phyloP scores from a whole-genome alignment of 2,888 invertebrate genomes.

The Trichacis sp. region DNA sequence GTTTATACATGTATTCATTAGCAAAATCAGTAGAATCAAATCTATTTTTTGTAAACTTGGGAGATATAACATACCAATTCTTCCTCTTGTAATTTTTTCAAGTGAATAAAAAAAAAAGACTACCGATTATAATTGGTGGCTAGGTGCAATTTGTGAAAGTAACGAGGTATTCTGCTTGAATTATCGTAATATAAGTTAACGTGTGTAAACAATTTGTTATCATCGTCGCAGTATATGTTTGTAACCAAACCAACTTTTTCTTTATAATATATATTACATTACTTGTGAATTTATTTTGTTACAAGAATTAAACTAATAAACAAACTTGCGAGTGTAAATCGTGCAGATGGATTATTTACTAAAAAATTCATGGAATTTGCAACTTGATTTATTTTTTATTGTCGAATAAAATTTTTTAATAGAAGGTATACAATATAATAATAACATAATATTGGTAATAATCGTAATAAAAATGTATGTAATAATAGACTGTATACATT shows the following conservation, averaged over 20 bases:
- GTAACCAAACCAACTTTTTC: background rate
- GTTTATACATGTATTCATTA: too few species aligned
- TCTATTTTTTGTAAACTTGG: too few species aligned
- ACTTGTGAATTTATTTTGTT: constrained; percentile 4
- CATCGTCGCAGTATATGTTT: background rate
- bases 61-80: too few species aligned
- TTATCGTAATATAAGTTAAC: too few species aligned
- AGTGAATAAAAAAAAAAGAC: too few species aligned
- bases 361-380: constrained; percentile 17
- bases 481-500: constrained; percentile 16
- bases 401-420: constrained; percentile 51
- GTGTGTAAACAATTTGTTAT: background rate
- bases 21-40: too few species aligned
- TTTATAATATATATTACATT: background rate
- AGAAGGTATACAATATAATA: constrained; percentile 34
- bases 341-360: background rate
- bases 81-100: too few species aligned
- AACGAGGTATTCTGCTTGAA: too few species aligned
- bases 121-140: too few species aligned
- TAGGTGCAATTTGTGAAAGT: too few species aligned
- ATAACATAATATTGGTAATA: constrained; percentile 15
- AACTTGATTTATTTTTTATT: constrained; percentile 51
- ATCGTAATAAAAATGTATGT: constrained; percentile 11
- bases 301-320: background rate
- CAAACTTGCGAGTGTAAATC: background rate